Evolutionary conservation across 2,888 invertebrate genomes (phyloP), one percentile per base, ranked within the genome.

Genomic region (Acrobasis repandana): DNA sequence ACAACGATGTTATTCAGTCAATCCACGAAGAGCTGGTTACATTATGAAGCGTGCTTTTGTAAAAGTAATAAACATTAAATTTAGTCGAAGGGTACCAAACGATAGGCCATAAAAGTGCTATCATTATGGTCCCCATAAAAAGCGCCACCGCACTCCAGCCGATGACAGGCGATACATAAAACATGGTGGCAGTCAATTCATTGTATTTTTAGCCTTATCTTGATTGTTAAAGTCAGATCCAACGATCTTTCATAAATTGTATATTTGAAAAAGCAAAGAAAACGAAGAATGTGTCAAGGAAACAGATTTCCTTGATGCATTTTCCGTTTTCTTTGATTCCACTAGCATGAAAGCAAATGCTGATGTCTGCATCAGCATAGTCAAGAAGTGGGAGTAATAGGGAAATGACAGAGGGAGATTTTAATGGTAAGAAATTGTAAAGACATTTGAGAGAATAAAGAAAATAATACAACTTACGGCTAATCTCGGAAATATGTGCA

Each of bases 61-160:
- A 68, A 67, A 64, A 72, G 73, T 63, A 67, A 75, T 76, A 75
- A 79, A 73, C 71, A 69, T 73, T 66, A 69, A 72, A 61, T 71
- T 72, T 64, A 64, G 64, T 69, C 64, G 67, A 72, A 70, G 68
- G 67, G 62, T 65, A 68, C 67, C 66, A 64, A 77, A 76, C 75
- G 71, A 72, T 74, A 67, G 15, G 60, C 66, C 71, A 73, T 78
- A 80, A 80, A 80, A 75, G 65, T 65, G 68, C 71, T 68, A 69
- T 75, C 71, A 71, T 73, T 75, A 76, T 64, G 60, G 60, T 67
- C 70, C 65, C 70, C 63, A 74, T 76, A 73, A 76, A 75, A 74
- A 66, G 59, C 48, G 62, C 63, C 64, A 62, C 66, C 56, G 57
- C 67, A 65, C 63, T 60, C 47, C 51, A 50, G 43, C 34, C 61